Percentiles rank a stretch among this genome's conserved stretches.
phyloP scores from a whole-genome alignment of 2,113 vertebrate species.

The Gnathonemus echidnorhynchus region DNA sequence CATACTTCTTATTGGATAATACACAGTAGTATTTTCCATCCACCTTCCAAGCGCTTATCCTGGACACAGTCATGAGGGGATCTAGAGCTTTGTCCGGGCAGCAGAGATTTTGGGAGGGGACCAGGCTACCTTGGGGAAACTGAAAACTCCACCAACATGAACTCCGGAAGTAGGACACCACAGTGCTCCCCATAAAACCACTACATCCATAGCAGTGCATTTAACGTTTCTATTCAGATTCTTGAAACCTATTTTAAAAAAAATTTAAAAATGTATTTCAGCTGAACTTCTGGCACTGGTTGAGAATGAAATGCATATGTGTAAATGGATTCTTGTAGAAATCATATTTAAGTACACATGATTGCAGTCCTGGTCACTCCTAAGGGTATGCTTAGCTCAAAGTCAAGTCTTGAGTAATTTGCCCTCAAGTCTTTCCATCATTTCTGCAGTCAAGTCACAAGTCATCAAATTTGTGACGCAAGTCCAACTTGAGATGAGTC shows the following conservation, averaged over 20 bases:
- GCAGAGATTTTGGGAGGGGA: background rate
- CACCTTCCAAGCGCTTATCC: background rate
- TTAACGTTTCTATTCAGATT: background rate
- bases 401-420: too few relatives aligned
- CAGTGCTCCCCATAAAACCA: background rate
- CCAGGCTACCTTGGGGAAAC: background rate
- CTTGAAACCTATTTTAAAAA: background rate
- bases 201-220: background rate
- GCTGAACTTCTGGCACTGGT: background rate
- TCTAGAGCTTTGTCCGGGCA: background rate
- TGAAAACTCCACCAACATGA: background rate
- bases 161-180: background rate
- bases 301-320: background rate
- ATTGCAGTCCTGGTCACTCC: background rate
- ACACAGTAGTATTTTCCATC: background rate
- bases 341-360: background rate
- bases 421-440: too few relatives aligned
- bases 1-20: background rate
- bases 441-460: too few relatives aligned
- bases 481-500: too few relatives aligned
- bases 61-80: background rate
- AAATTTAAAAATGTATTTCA: background rate
- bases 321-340: background rate
- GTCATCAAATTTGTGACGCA: too few relatives aligned
- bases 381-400: background rate